Evolutionary conservation across 2,113 vertebrate genomes (phyloP), one percentile per base, ranked within the genome.

Genomic region (Phaethornis superciliosus): DNA sequence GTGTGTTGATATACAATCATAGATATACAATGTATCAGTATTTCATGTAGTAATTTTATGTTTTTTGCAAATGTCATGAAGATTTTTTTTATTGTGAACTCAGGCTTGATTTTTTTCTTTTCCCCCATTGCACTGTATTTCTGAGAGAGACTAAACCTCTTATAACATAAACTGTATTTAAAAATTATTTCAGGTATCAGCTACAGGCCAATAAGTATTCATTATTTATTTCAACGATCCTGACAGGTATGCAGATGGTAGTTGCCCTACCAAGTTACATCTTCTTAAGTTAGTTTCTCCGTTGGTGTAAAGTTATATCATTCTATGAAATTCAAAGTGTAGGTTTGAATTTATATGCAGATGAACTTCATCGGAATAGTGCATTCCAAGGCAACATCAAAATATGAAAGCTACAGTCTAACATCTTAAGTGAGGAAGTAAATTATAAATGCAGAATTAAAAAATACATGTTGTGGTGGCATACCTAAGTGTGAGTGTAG

Each of bases 361-460:
- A 33, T 42, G 24, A 42, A n/a, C 49, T 79, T 8, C 14, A 47
- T 44, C 7, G 24, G 83, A 75, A n/a, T 8, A 79, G 22, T 44
- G 24, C 30, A 18, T 55, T 88, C 27, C 1, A 1, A 85, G 49
- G 47, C 17, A 72, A 82, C 63, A 80, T 46, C 26, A 79, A 71
- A 90, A 68, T 58, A 32, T 7, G 40, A 78, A 88, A 87, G 19
- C 35, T 94, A 33, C 12, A 77, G n/a, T n/a, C 21, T 44, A 47
- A 9, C 13, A 30, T 83, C 32, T 56, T 69, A 23, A 79, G 28
- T 2, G 14, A 83, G 32, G 20, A 58, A 85, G 44, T 23, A 94
- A 89, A 80, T 6, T 8, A 12, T 62, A 82, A 94, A 81, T 52
- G 10, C 65, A 40, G 49, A 96, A 83, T 76, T 94, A 42, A 58